Base-by-base conservation (phyloP, 2,888 invertebrate species). In the Criorhina ranunculi region DNA sequence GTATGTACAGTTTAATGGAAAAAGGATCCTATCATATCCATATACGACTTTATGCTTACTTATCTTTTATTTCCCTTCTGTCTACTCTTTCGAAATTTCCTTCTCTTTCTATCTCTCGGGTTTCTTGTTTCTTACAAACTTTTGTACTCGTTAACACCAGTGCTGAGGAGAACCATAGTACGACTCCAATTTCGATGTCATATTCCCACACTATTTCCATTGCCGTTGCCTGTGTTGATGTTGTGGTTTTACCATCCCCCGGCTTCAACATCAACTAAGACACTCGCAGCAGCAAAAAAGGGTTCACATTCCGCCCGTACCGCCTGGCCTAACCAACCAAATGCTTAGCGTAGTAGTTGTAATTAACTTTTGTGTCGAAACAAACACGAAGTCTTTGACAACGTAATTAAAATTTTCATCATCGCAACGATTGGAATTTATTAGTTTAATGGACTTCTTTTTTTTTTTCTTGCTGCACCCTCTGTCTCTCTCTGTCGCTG, bases 401-500 rank as follows among this genome's bases (percentile, higher is more conserved):
- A 70, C 59, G 79, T 79, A 85, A 85, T 85, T 85, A 85, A 85
- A 85, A 85, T 85, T 85, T 85, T 64, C 83, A 79, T 79, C 79
- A 75, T 75, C 62, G 64, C 69, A 73, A 59, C 75, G 69, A 85
- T 79, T 85, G 83, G 79, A 85, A 85, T 79, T 85, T 79, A 79
- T 85, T 79, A 79, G 64, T 79, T 75, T 57, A 85, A 85, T 62
- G 57, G 44, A 59, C 6, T 77, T 77, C 60, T 66, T 73, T 55
- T 60, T 17, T 12, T 12, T 11, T 40, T 35, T 70, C 4, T 1
- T 24, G 1, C 2, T 4, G 4, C 44, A 9, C 24, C 24, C 31
- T 5, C 49, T 5, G 29, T 35, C 17, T 35, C 33, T 40, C 53
- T 5, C 31, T 40, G 9, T 33, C 12, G 29, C 46, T 44, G 49